Evolutionary conservation across 2,113 vertebrate species (phyloP).

Genomic region (Rhynchomys soricoides): DNA sequence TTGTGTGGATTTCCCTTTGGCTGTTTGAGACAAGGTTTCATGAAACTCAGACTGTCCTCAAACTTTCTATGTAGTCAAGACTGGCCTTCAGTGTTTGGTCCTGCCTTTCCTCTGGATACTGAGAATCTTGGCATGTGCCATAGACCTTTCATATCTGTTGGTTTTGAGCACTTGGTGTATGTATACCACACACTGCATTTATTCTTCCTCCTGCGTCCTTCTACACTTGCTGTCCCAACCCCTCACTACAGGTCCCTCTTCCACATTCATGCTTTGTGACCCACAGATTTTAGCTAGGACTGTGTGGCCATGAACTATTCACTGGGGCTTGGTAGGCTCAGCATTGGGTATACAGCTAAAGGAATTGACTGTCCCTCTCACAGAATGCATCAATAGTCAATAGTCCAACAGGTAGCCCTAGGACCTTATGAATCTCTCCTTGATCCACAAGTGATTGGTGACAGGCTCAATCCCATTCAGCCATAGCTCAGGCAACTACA

Average conservation of each 20-base stretch:
- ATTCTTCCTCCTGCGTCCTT: background rate
- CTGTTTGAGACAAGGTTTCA: background rate
- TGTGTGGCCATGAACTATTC: background rate
- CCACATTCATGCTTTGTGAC: background rate
- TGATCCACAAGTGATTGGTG: background rate
- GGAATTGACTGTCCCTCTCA: background rate
- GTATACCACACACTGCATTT: background rate
- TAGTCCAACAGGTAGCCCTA: background rate
- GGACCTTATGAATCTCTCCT: background rate
- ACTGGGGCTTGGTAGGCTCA: background rate
- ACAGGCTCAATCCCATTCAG: background rate
- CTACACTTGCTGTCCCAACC: background rate
- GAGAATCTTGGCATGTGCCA: background rate
- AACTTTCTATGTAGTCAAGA: background rate
- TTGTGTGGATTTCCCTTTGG: background rate
- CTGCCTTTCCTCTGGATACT: background rate
- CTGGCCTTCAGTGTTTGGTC: background rate
- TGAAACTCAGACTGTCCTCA: background rate
- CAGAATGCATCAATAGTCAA: background rate
- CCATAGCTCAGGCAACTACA: background rate
- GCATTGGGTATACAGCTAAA: background rate
- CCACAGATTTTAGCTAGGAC: background rate
- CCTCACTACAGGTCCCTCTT: background rate
- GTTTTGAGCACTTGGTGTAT: background rate
- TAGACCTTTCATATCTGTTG: background rate